Evolutionary conservation across 1,140 invertebrate species (phyloP).

Genomic region (Anastrepha ludens): DNA sequence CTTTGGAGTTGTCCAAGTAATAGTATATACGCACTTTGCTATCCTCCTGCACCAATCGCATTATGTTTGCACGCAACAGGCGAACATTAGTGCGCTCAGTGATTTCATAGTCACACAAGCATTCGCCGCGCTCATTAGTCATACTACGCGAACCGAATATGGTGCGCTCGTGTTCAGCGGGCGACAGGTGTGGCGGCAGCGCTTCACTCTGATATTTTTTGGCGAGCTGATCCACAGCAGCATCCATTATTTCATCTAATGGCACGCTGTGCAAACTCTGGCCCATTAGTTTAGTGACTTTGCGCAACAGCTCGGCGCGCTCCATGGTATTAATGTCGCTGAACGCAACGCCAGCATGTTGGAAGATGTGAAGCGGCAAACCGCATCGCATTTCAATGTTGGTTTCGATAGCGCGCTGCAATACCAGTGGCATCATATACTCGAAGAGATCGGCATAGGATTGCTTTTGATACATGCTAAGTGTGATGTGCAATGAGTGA

Average conservation of each 20-base stretch:
- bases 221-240: slow-evolving; percentile 89
- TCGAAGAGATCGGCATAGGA: slow-evolving; percentile 92
- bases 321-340: slow-evolving; percentile 75
- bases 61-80: slow-evolving; percentile 81
- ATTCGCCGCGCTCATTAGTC: slow-evolving; percentile 80
- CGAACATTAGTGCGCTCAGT: slow-evolving; percentile 82
- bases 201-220: slow-evolving; percentile 89
- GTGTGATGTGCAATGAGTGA: slow-evolving; percentile 94
- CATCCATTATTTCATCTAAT: slow-evolving; percentile 78
- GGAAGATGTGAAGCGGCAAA: slow-evolving; percentile 86
- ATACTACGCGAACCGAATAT: slow-evolving; percentile 81
- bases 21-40: slow-evolving; percentile 84
- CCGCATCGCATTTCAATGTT: slow-evolving; percentile 86
- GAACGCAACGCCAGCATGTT: slow-evolving; percentile 83
- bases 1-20: slow-evolving; percentile 86
- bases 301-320: slow-evolving; percentile 77
- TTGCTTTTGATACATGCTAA: slow-evolving; percentile 94
- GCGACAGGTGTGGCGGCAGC: slow-evolving; percentile 86
- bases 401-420: slow-evolving; percentile 82
- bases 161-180: slow-evolving; percentile 81
- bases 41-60: slow-evolving; percentile 82
- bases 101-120: slow-evolving; percentile 80
- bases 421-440: slow-evolving; percentile 85
- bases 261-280: slow-evolving; percentile 69
- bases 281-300: slow-evolving; percentile 76